Percentiles rank a stretch among this genome's conserved stretches.
These are phyloP conservation scores for Rhabdomys pumilio DNA, from an alignment of 2,797 vertebrate genomes.

Conservation along the genomic window DNA sequence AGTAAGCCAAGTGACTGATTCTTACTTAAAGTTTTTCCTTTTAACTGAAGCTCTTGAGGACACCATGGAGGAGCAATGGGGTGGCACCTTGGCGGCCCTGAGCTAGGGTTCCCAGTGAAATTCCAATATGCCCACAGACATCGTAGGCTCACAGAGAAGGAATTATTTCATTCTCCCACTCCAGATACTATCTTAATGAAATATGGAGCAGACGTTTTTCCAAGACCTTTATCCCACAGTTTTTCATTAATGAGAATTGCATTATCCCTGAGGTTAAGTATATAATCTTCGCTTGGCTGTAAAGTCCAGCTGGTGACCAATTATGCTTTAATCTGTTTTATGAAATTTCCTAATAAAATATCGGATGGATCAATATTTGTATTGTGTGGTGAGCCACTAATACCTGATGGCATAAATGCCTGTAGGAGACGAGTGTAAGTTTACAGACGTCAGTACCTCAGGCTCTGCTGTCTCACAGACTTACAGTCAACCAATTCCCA, in stretches of 20 bases:
- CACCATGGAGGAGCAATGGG: not conserved
- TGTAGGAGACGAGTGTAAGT: not conserved
- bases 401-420: not conserved
- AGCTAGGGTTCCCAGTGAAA: not conserved
- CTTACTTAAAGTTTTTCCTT: conserved; percentile 4
- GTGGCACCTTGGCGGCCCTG: not conserved
- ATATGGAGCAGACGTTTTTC: conserved; percentile 48
- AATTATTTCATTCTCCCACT: conserved; percentile 32
- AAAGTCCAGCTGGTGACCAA: conserved; percentile 55
- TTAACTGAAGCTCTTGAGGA: not conserved
- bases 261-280: conserved; percentile 70
- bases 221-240: conserved; percentile 61
- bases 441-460: not conserved
- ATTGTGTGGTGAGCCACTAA: conserved; percentile 33
- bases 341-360: conserved; percentile 76
- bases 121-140: not conserved
- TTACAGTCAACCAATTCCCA: conserved; percentile 40
- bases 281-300: conserved; percentile 67
- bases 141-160: not conserved
- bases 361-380: conserved; percentile 68
- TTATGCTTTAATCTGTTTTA: conserved; percentile 70
- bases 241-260: conserved; percentile 70
- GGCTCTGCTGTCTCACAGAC: not conserved
- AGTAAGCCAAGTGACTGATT: conserved; percentile 16
- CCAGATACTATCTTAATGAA: conserved; percentile 57